These are phyloP conservation scores for Dermolepida albohirtum DNA, from an alignment of 2,888 invertebrate genomes.

Conservation along the genomic window DNA sequence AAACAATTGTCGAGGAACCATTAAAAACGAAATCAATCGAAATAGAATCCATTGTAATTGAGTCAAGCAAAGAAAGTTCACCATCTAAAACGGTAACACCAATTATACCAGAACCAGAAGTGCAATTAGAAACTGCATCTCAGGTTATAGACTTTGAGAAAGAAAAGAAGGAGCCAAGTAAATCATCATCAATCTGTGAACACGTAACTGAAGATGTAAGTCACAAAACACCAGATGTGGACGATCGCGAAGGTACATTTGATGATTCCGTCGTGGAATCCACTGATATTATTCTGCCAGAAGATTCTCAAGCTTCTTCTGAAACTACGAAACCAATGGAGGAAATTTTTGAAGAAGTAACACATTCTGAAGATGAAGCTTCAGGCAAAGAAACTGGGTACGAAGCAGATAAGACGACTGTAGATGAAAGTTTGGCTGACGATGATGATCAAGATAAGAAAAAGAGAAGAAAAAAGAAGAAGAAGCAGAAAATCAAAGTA, in stretches of 20 bases:
- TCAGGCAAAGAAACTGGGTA: conserved; percentile 75
- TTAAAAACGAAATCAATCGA: background rate
- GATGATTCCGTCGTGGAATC: conserved; percentile 69
- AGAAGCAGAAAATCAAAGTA: conserved; percentile 66
- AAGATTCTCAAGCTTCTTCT: conserved; percentile 66
- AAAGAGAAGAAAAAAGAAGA: conserved; percentile 63
- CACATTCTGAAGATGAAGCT: conserved; percentile 63
- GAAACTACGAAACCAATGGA: conserved; percentile 69
- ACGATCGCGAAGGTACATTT: conserved; percentile 58
- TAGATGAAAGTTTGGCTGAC: conserved; percentile 70
- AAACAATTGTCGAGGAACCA: conserved; percentile 6
- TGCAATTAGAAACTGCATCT: conserved; percentile 65
- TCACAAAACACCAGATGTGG: conserved; percentile 52
- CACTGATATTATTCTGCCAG: conserved; percentile 67
- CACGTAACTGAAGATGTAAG: conserved; percentile 41
- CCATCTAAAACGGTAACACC: conserved; percentile 53
- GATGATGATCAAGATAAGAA: conserved; percentile 61
- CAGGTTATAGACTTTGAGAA: too few relatives aligned
- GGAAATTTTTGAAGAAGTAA: conserved; percentile 60
- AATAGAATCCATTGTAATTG: background rate
- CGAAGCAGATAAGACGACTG: conserved; percentile 76
- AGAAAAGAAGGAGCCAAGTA: conserved; percentile 68
- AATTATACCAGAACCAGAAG: conserved; percentile 58
- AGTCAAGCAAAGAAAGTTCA: conserved; percentile 8
- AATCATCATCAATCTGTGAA: conserved; percentile 42